Evolutionary conservation across 2,113 vertebrate genomes (phyloP).

Genomic region (Percopsis transmontana): DNA sequence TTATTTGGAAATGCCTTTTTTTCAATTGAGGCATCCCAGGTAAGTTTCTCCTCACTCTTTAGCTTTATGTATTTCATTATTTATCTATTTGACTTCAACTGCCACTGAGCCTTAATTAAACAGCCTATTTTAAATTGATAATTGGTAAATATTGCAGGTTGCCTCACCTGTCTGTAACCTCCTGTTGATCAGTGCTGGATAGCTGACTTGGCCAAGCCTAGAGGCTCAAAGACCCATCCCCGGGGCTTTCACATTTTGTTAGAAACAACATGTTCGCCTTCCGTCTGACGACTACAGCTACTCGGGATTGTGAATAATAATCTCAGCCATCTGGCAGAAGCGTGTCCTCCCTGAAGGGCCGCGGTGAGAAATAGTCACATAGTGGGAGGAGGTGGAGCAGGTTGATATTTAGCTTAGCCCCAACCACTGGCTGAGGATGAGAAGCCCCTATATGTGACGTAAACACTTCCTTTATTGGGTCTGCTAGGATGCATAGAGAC

Average conservation of each 20-base stretch:
- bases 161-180: constrained; percentile 16
- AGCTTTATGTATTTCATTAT: neutral
- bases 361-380: constrained; percentile 46
- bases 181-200: constrained; percentile 22
- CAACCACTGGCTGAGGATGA: constrained; percentile 26
- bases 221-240: constrained; percentile 16
- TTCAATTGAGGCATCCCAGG: constrained; percentile 25
- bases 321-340: constrained; percentile 55
- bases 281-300: constrained; percentile 50
- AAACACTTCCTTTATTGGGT: constrained; percentile 27
- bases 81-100: too few relatives aligned
- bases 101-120: neutral
- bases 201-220: neutral
- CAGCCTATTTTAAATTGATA: constrained; percentile 1
- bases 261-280: constrained; percentile 54
- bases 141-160: neutral
- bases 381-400: constrained; percentile 32
- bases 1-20: constrained; percentile 27
- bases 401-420: constrained; percentile 17
- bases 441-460: constrained; percentile 9
- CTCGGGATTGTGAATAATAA: constrained; percentile 62
- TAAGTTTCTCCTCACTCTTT: constrained; percentile 43
- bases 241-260: constrained; percentile 54
- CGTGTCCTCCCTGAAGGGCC: constrained; percentile 26
- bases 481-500: neutral